Evolutionary conservation across 2,888 invertebrate species (phyloP), one percentile per base, ranked within the genome.

Genomic region (Drosophila nigritarsus): DNA sequence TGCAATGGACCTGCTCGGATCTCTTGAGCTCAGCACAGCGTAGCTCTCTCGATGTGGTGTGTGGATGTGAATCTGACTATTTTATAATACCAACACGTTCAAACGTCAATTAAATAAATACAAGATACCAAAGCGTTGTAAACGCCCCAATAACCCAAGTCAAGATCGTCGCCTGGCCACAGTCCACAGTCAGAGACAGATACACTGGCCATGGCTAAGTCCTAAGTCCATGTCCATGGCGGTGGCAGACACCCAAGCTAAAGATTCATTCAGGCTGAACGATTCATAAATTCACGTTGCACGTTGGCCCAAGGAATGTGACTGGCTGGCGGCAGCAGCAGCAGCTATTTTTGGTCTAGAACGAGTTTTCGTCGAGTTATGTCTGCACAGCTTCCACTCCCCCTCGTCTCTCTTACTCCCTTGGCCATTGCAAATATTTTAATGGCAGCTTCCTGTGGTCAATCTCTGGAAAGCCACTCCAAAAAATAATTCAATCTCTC

Each of bases 71-170:
- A 40, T 60, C 54, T 76, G 89, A 73, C 82, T 87, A 82, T 85
- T 87, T 86, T 86, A 80, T 86, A 86, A 89, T 86, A 82, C 85
- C 85, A 86, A 89, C 85, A 88, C 87, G 90, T 87, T 80, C 82
- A 86, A 86, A 87, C 87, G 87, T 87, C 87, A 87, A 87, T 87
- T 87, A 87, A 87, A 88, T 87, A 87, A 83, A 83, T 90, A 87
- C 90, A 87, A 87, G 87, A 87, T 87, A 86, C 87, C 87, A 87
- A 87, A 86, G 87, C 90, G 89, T 86, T 86, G 86, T 86, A 86
- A 90, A 88, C 86, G 86, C 88, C 88, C 79, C 71, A 60, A 80
- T 75, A 80, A 67, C 63, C 55, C 65, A 79, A 55, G 55, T 24
- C 50, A 42, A 78, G 65, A 61, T 63, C 78, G 63, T 69, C 64